phyloP scores from a whole-genome alignment of 2,888 invertebrate genomes.

The Syrphus vitripennis region DNA sequence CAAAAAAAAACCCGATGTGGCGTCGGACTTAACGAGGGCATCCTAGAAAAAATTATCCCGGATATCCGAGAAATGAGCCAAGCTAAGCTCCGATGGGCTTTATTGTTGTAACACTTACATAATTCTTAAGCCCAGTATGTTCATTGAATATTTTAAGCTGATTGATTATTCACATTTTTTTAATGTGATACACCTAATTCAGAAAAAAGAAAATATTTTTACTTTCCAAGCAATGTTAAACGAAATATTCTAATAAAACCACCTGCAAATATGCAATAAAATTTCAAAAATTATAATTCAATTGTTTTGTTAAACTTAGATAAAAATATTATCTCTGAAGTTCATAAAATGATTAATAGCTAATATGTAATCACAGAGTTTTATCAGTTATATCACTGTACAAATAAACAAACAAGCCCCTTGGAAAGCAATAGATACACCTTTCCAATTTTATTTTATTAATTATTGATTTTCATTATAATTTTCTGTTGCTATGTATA shows the following conservation, averaged over 20 bases:
- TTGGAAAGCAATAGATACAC: neutral
- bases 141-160: no score
- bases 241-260: neutral
- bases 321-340: neutral
- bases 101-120: no score
- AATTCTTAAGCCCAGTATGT: no score
- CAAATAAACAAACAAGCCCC: neutral
- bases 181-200: no score
- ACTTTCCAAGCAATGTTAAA: no score
- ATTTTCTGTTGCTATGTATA: conserved; percentile 2
- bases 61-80: no score
- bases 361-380: neutral
- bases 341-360: neutral
- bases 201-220: neutral
- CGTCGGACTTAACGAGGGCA: no score
- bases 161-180: no score
- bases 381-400: neutral
- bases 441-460: neutral
- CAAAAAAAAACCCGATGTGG: no score
- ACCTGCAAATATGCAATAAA: neutral
- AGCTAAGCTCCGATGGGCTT: no score
- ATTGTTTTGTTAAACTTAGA: neutral
- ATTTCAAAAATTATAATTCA: neutral
- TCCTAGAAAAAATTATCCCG: no score
- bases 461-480: neutral